Evolutionary conservation across 1,140 invertebrate species (phyloP), one percentile per base, ranked within the genome.

Genomic region (Euwallacea similis): DNA sequence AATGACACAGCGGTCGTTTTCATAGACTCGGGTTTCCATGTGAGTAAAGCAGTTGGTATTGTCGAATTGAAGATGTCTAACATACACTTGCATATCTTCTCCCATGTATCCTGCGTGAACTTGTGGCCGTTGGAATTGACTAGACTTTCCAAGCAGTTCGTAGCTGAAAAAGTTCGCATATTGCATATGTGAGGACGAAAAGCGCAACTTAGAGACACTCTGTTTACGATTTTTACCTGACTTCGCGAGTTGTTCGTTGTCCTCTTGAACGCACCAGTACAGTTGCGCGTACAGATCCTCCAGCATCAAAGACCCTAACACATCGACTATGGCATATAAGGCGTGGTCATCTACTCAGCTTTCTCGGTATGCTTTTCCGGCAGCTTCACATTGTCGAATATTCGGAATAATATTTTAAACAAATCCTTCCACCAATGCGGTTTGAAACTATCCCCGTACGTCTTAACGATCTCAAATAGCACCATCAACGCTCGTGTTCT

Each of bases 341-440:
- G 98, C 11, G 98, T 99, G 42, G 96, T 98, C 97, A 99, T 98
- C 98, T 98, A 99, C 85, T 99, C 98, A 9, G 93, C 92, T 85
- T 98, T 98, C 86, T 99, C 97, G 65, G 93, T 91, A 69, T 96
- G 92, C 75, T 96, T 92, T 81, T 99, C 97, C 0, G 97, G 96
- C 75, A 98, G 84, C 82, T 99, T 99, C 92, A 98, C 97, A 79
- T 98, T 98, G 82, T 99, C 97, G 84, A 99, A 99, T 72, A 99
- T 99, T 76, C 97, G 86, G 82, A 99, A 99, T n/a, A 99, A 86
- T 56, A 99, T 92, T 83, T 98, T 93, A 79, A 99, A 99, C 41
- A 99, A 83, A 85, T 99, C 98, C 80, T 91, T 92, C 98, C 98
- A 99, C 97, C 98, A 99, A 81, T 98, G 94, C 6, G 91, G 88